Evolutionary conservation across 1,140 invertebrate species (phyloP).

Genomic region (Dendrolimus punctatus): DNA sequence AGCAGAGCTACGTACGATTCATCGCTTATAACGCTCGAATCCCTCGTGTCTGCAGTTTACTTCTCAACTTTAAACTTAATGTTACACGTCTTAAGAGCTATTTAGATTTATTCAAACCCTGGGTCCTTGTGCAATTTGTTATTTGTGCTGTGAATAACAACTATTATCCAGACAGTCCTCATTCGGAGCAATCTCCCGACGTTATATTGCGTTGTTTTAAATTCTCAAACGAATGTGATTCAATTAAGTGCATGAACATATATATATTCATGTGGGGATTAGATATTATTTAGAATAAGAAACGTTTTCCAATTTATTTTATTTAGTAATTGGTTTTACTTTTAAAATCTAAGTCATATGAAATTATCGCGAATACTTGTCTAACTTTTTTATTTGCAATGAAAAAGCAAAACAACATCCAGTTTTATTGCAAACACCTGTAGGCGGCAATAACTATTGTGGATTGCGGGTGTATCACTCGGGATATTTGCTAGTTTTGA

Average conservation of each 20-base stretch:
- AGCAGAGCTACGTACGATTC: constrained; percentile 8
- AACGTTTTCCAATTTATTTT: no score
- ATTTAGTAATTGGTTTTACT: no score
- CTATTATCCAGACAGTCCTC: constrained; percentile 15
- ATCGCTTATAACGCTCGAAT: constrained; percentile 11
- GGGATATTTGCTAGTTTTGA: no score
- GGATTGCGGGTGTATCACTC: no score
- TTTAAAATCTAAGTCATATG: no score
- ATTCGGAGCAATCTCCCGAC: constrained; percentile 8
- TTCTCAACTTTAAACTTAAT: constrained; percentile 9
- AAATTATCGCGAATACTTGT: no score
- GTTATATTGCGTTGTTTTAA: constrained; percentile 7
- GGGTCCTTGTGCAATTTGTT: constrained; percentile 14
- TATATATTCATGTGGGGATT: background rate
- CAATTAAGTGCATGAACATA: constrained; percentile 4
- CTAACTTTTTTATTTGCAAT: no score
- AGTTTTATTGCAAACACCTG: no score
- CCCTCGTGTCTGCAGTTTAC: constrained; percentile 1
- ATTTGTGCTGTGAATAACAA: constrained; percentile 13
- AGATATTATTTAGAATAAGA: no score
- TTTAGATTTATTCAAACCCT: constrained; percentile 1
- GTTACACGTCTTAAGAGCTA: constrained; percentile 6
- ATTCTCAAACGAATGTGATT: constrained; percentile 6
- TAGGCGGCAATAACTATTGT: no score
- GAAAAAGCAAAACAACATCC: no score